phyloP scores from a whole-genome alignment of 2,113 vertebrate genomes.

The Ochotona princeps region DNA sequence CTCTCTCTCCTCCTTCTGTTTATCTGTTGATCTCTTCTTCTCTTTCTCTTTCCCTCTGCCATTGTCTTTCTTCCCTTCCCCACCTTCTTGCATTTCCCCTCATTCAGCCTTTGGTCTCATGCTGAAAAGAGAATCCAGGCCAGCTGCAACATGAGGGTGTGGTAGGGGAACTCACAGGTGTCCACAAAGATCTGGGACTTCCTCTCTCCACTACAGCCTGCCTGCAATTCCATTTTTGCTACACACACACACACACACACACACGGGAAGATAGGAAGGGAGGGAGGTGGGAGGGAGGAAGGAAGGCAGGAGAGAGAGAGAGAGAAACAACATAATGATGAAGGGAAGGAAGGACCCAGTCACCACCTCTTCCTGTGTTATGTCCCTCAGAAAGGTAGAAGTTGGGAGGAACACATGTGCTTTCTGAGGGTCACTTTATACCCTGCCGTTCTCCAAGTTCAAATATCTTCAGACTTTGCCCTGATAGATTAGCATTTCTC shows the following conservation, averaged over 20 bases:
- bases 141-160: not conserved
- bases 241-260: too few relatives aligned
- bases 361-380: not conserved
- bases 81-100: not conserved
- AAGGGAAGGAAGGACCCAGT: too few relatives aligned
- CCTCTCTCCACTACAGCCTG: rapidly evolving
- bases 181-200: not conserved
- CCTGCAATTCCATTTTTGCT: not conserved
- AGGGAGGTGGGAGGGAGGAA: too few relatives aligned
- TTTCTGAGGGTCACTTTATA: too few relatives aligned
- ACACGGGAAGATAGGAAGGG: not conserved
- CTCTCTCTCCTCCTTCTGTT: too few relatives aligned
- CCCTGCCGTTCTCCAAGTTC: not conserved
- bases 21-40: too few relatives aligned
- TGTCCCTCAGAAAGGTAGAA: not conserved
- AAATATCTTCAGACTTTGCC: not conserved
- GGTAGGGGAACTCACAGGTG: not conserved
- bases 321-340: too few relatives aligned
- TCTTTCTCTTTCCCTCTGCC: too few relatives aligned
- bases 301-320: too few relatives aligned
- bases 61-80: not conserved
- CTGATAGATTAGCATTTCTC: not conserved
- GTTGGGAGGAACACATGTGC: not conserved
- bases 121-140: not conserved
- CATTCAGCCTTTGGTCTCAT: not conserved